Percentiles rank a stretch among this genome's conserved stretches.
These are phyloP conservation scores for Istiophorus platypterus DNA, from an alignment of 2,113 vertebrate genomes.

Conservation along the genomic window DNA sequence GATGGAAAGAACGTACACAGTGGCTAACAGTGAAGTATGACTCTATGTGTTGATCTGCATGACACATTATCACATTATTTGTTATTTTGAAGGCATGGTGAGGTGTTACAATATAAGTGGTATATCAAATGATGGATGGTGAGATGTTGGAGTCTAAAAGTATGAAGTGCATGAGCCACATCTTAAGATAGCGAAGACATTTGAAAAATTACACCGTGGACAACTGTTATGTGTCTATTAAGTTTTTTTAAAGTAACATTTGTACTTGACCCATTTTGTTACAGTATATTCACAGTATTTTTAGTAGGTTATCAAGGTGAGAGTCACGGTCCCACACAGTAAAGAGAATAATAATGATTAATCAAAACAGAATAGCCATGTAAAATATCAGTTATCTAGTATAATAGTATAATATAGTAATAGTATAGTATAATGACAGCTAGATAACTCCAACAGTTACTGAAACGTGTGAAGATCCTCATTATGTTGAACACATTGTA, in stretches of 20 bases:
- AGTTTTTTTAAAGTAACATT: no score
- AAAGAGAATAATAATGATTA: slow-evolving; percentile 15
- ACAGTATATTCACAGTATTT: not conserved
- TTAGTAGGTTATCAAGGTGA: slow-evolving; percentile 12
- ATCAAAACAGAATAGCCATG: not conserved
- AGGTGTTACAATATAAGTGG: slow-evolving; percentile 13
- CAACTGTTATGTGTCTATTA: no score
- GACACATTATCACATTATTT: slow-evolving; percentile 34
- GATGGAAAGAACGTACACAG: not conserved
- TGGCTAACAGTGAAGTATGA: slow-evolving; percentile 8
- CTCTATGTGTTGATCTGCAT: slow-evolving; percentile 4
- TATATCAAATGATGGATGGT: slow-evolving; percentile 3
- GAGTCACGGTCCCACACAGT: not conserved
- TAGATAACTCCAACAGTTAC: not conserved
- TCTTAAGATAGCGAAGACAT: not conserved
- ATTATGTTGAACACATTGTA: not conserved
- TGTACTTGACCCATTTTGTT: not conserved
- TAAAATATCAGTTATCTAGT: slow-evolving; percentile 1
- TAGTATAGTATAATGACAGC: no score
- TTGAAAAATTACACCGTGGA: not conserved
- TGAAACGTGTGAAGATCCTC: not conserved
- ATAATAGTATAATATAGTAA: no score
- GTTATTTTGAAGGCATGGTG: slow-evolving; percentile 9
- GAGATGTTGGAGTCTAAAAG: not conserved
- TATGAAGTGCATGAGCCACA: not conserved